These are phyloP conservation scores for Caerostris darwini DNA, from an alignment of 1,140 invertebrate species.

Conservation along the genomic window DNA sequence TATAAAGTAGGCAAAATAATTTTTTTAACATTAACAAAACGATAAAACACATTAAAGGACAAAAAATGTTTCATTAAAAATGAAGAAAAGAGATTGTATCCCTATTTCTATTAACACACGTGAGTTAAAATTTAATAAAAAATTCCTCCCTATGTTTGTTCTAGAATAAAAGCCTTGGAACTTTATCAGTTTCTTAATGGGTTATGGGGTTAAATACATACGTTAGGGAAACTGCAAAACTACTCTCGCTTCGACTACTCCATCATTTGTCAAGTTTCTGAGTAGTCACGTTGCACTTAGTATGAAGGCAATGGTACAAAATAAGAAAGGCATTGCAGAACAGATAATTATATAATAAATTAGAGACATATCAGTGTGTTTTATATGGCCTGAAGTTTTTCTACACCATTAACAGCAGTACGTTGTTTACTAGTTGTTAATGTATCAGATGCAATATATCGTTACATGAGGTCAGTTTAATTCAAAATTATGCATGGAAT, in stretches of 20 bases:
- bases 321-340: not conserved
- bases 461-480: not conserved
- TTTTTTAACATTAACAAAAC: too few species aligned
- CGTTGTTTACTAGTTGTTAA: not conserved
- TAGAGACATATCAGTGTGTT: not conserved
- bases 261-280: constrained; percentile 2
- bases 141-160: not conserved
- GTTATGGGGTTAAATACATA: constrained; percentile 17
- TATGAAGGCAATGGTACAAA: not conserved
- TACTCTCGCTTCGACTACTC: not conserved
- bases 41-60: too few species aligned
- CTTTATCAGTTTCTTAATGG: not conserved
- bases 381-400: not conserved
- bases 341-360: not conserved
- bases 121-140: not conserved
- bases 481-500: not conserved
- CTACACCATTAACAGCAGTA: not conserved
- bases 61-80: too few species aligned
- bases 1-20: too few species aligned
- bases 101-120: too few species aligned
- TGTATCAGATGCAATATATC: not conserved
- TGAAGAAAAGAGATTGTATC: too few species aligned
- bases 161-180: not conserved
- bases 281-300: not conserved
- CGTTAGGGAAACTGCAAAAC: not conserved